These are phyloP conservation scores for Pseudococcus viburni DNA, from an alignment of 2,888 invertebrate species.

Conservation along the genomic window DNA sequence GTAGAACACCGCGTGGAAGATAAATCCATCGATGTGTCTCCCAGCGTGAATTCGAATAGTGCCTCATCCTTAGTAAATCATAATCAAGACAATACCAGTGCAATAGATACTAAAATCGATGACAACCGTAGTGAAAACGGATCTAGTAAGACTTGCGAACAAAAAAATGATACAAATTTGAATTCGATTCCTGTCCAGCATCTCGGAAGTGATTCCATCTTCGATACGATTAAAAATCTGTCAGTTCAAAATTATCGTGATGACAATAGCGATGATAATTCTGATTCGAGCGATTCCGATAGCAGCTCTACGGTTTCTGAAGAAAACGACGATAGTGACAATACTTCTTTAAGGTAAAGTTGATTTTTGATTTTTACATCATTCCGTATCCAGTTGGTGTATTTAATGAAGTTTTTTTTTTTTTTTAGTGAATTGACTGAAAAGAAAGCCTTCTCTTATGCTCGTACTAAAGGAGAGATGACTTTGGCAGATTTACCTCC, in stretches of 20 bases:
- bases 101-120: neutral
- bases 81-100: conserved; percentile 27
- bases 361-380: neutral
- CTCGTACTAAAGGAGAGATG: conserved; percentile 74
- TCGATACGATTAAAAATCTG: conserved; percentile 8
- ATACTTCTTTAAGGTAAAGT: conserved; percentile 46
- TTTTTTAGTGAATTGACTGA: conserved; percentile 37
- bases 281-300: conserved; percentile 61
- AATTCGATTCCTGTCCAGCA: neutral
- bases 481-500: conserved; percentile 83
- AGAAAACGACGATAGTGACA: conserved; percentile 59
- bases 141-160: neutral
- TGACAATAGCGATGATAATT: conserved; percentile 54
- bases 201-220: neutral
- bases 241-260: conserved; percentile 28
- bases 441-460: conserved; percentile 11
- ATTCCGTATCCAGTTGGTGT: no score
- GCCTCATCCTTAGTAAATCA: neutral
- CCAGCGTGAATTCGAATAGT: neutral
- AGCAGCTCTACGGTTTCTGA: conserved; percentile 62
- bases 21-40: neutral
- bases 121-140: neutral
- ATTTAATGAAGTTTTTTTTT: no score
- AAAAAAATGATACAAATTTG: neutral
- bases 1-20: neutral